Evolutionary conservation across 2,113 vertebrate genomes (phyloP).

Genomic region (Helogale parvula): DNA sequence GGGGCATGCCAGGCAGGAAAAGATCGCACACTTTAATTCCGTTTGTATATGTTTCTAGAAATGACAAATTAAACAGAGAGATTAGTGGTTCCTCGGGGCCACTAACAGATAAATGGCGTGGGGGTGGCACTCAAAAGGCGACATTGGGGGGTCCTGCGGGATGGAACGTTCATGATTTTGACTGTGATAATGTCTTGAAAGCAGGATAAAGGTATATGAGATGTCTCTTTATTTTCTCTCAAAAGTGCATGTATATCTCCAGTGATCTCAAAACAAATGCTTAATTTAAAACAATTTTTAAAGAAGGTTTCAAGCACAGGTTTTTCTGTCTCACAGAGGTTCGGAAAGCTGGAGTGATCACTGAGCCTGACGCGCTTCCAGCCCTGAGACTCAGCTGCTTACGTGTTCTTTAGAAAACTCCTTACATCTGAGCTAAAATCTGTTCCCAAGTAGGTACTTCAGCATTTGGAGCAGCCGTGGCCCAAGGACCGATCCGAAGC

Average conservation of each 20-base stretch:
- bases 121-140: not conserved
- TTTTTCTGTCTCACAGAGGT: not conserved
- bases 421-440: not conserved
- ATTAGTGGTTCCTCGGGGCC: not conserved
- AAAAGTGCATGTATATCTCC: not conserved
- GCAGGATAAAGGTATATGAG: not conserved
- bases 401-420: not conserved
- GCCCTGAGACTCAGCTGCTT: not conserved
- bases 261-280: not conserved
- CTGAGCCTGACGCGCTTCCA: not conserved
- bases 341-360: not conserved
- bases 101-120: not conserved
- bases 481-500: accelerated
- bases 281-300: not conserved
- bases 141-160: not conserved
- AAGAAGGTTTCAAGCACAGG: not conserved
- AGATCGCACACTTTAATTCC: not conserved
- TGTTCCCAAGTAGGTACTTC: not conserved
- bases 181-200: not conserved
- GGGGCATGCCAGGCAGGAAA: not conserved
- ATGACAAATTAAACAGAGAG: not conserved
- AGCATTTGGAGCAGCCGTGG: accelerated
- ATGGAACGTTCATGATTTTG: not conserved
- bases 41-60: no score
- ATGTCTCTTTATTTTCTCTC: not conserved